phyloP scores from a whole-genome alignment of 2,797 vertebrate genomes.

The Crocodylus rhombifer region DNA sequence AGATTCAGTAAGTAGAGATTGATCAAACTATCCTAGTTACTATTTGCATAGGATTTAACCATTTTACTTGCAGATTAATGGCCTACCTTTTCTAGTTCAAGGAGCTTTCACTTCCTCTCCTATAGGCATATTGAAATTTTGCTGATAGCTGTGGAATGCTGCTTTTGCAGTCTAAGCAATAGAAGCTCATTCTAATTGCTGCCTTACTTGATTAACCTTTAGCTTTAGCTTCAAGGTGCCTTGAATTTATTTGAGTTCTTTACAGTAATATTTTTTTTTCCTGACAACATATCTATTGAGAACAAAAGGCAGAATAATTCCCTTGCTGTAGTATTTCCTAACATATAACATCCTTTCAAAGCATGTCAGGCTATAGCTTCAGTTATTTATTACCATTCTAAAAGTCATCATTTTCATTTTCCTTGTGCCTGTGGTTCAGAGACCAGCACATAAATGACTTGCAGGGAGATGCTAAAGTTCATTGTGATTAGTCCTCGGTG shows the following conservation, averaged over 20 bases:
- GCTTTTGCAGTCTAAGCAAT: not conserved
- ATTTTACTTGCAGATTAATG: not conserved
- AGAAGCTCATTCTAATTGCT: slow-evolving; percentile 24
- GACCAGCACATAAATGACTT: slow-evolving; percentile 60
- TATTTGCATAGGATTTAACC: not conserved
- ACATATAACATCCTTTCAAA: slow-evolving; percentile 52
- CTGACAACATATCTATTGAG: slow-evolving; percentile 21
- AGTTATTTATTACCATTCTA: slow-evolving; percentile 67
- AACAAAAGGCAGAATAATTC: slow-evolving; percentile 58
- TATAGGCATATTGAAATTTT: not conserved
- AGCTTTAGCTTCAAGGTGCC: not conserved
- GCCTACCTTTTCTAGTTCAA: not conserved
- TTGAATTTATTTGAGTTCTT: slow-evolving; percentile 1
- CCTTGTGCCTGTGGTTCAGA: slow-evolving; percentile 28
- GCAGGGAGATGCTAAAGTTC: slow-evolving; percentile 38
- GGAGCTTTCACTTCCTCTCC: not conserved
- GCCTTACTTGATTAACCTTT: slow-evolving; percentile 25
- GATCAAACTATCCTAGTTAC: slow-evolving; percentile 10
- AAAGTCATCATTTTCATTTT: slow-evolving; percentile 67
- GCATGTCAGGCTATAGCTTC: slow-evolving; percentile 40
- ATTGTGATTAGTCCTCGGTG: slow-evolving; percentile 54
- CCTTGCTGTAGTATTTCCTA: slow-evolving; percentile 21
- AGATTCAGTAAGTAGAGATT: not conserved
- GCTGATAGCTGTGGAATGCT: not conserved
- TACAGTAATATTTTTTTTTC: not conserved